Percentiles rank a stretch among this genome's conserved stretches.
These are phyloP conservation scores for Pagetopsis macropterus DNA, from an alignment of 2,797 vertebrate species.

Conservation along the genomic window DNA sequence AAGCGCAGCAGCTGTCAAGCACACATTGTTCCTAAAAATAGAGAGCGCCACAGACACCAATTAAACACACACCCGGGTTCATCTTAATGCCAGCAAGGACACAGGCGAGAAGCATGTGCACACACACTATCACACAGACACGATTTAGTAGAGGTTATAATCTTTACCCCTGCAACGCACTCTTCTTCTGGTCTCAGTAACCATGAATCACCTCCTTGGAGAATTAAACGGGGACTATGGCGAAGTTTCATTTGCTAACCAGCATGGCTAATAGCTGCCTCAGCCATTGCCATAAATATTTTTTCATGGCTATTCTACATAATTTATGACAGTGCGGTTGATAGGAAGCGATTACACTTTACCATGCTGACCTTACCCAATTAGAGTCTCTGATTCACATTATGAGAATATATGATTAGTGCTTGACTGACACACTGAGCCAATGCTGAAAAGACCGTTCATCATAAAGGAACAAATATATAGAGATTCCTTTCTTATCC, in stretches of 20 bases:
- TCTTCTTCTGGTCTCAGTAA: constrained; percentile 24
- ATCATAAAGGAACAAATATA: neutral
- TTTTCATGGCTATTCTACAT: constrained; percentile 67
- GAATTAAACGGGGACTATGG: constrained; percentile 43
- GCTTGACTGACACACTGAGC: constrained; percentile 25
- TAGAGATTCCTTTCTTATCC: accelerated
- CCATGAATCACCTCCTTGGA: constrained; percentile 55
- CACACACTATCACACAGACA: constrained; percentile 29
- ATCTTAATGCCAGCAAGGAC: constrained; percentile 29
- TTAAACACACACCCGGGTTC: constrained; percentile 59
- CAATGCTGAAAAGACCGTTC: neutral
- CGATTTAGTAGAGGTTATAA: constrained; percentile 55
- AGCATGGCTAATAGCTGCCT: constrained; percentile 61
- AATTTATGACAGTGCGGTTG: constrained; percentile 65
- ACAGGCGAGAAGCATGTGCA: constrained; percentile 7
- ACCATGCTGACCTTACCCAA: constrained; percentile 67
- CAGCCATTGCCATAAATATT: constrained; percentile 61
- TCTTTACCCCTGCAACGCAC: constrained; percentile 44
- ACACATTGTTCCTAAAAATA: constrained; percentile 42
- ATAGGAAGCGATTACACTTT: constrained; percentile 63
- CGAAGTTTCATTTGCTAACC: constrained; percentile 62
- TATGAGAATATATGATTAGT: constrained; percentile 48
- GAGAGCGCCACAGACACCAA: constrained; percentile 45
- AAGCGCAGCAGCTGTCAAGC: constrained; percentile 38
- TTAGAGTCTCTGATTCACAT: constrained; percentile 64